A percentile compares a stretch with the other conserved stretches of the same genome.
Evolutionary conservation across 2,113 vertebrate genomes (phyloP).

Genomic region (Malurus cyaneus): DNA sequence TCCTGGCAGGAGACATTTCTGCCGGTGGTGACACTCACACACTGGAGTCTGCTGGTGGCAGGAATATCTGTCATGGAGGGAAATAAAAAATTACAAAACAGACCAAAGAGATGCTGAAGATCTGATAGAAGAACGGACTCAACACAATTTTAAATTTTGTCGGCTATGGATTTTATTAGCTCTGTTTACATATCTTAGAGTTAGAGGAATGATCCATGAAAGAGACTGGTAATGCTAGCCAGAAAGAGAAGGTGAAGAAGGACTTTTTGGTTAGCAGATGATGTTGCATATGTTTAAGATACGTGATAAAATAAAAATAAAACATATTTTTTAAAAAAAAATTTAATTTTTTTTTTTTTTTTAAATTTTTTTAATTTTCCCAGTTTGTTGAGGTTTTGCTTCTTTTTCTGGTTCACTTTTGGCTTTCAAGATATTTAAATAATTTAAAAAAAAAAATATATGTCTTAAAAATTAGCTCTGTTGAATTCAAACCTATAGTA

Average conservation of each 20-base stretch:
- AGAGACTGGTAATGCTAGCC: background rate
- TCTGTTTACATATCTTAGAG: background rate
- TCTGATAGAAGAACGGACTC: background rate
- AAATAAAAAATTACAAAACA: background rate
- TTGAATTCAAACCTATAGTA: background rate
- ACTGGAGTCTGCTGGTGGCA: background rate
- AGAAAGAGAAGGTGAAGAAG: background rate
- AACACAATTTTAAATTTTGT: accelerated
- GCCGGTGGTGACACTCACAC: background rate
- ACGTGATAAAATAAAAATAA: background rate
- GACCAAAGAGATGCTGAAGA: background rate
- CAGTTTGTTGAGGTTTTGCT: background rate
- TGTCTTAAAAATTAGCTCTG: slow-evolving; percentile 18
- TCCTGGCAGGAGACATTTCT: background rate
- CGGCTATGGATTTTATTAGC: background rate
- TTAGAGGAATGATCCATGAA: background rate
- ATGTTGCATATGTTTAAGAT: background rate
- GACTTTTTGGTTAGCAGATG: background rate
- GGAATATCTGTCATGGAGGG: background rate
- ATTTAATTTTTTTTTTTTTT: background rate
- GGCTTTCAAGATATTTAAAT: background rate
- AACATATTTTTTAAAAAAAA: background rate
- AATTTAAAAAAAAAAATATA: too few relatives aligned
- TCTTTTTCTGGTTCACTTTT: background rate
- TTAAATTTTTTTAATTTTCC: background rate